Percentiles rank a stretch among this genome's conserved stretches.
Evolutionary conservation across 1,140 invertebrate genomes (phyloP).

Genomic region (Euschistus heros): DNA sequence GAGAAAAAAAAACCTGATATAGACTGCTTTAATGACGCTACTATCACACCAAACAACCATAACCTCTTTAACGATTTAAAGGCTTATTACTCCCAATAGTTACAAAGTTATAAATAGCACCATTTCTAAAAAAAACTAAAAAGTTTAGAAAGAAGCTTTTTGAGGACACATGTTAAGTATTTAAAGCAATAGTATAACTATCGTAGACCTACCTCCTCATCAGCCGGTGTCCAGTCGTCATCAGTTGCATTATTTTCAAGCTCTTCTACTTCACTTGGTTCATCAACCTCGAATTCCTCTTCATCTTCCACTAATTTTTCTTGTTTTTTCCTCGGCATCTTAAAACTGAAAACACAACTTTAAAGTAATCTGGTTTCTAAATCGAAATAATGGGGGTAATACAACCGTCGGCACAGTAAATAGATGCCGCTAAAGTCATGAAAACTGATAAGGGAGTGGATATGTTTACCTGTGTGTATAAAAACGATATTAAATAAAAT

Average conservation of each 20-base stretch:
- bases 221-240: slow-evolving; percentile 11
- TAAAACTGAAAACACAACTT: slow-evolving; percentile 8
- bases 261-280: slow-evolving; percentile 19
- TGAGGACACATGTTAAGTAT: too few relatives aligned
- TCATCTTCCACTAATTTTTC: slow-evolving; percentile 14
- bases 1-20: too few relatives aligned
- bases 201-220: background rate
- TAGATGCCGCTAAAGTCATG: slow-evolving; percentile 1
- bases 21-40: too few relatives aligned
- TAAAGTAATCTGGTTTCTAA: background rate
- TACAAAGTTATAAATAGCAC: too few relatives aligned
- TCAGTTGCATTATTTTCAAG: slow-evolving; percentile 15
- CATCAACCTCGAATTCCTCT: slow-evolving; percentile 20
- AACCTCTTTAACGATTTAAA: too few relatives aligned
- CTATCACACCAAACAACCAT: too few relatives aligned
- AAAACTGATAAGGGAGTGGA: background rate
- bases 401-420: background rate
- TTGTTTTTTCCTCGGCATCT: slow-evolving; percentile 16
- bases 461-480: background rate
- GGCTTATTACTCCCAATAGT: too few relatives aligned
- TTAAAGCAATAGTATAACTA: too few relatives aligned
- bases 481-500: background rate
- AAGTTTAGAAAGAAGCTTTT: too few relatives aligned
- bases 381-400: background rate
- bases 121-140: too few relatives aligned